Evolutionary conservation across 2,888 invertebrate genomes (phyloP).

Genomic region (Nomada flava): DNA sequence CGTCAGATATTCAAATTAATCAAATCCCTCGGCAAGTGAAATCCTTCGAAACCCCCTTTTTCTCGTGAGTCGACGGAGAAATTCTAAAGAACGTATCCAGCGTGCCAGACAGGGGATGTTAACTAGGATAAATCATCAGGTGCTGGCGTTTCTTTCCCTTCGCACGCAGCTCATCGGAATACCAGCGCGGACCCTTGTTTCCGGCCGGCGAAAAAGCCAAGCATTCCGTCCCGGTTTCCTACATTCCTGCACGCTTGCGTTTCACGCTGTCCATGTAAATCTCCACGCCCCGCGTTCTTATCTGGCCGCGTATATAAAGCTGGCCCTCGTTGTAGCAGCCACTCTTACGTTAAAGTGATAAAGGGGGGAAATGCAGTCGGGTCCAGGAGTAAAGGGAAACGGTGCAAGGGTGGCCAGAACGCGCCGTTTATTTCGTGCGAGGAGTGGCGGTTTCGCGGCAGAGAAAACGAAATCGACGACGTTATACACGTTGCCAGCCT

Average conservation of each 20-base stretch:
- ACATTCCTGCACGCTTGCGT: conserved; percentile 46
- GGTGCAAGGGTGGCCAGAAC: conserved; percentile 18
- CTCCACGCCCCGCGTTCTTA: conserved; percentile 57
- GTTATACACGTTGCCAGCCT: background rate
- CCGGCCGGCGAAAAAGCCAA: conserved; percentile 50
- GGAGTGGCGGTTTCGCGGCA: conserved; percentile 9
- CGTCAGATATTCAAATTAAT: no score
- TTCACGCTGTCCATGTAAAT: conserved; percentile 62
- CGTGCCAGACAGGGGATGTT: conserved; percentile 15
- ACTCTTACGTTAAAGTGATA: conserved; percentile 38
- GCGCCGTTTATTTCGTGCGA: conserved; percentile 55
- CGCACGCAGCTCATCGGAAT: conserved; percentile 44
- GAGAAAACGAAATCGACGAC: conserved; percentile 49
- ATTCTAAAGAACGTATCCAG: background rate
- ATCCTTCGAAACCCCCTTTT: no score
- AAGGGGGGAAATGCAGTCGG: conserved; percentile 12
- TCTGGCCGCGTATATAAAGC: conserved; percentile 55
- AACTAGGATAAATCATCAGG: conserved; percentile 44
- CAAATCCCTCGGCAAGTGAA: no score
- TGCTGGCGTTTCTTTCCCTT: conserved; percentile 4
- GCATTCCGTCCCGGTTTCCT: conserved; percentile 45
- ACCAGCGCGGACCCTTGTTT: conserved; percentile 48
- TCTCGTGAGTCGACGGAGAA: background rate
- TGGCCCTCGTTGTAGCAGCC: conserved; percentile 12
- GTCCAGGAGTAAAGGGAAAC: conserved; percentile 7